Evolutionary conservation across 2,888 invertebrate species (phyloP).

Genomic region (Spilosoma lubricipeda): DNA sequence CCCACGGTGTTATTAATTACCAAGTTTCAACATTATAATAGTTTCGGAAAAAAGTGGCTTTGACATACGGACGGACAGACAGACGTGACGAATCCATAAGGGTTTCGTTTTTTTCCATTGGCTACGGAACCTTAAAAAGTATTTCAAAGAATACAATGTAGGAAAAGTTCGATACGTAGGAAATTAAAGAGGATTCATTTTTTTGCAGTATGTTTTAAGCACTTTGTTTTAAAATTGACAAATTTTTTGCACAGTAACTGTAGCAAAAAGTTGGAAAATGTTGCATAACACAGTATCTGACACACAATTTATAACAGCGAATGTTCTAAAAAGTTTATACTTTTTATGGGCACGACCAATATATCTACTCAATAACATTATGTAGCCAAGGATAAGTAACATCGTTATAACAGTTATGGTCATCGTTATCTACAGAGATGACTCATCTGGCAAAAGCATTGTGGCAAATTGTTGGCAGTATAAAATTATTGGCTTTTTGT

Average conservation of each 20-base stretch:
- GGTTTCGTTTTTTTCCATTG: too few species aligned
- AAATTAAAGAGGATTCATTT: not conserved
- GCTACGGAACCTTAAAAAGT: too few species aligned
- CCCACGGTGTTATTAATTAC: too few species aligned
- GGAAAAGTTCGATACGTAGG: not conserved
- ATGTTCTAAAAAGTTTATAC: slow-evolving; percentile 36
- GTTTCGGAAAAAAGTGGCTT: too few species aligned
- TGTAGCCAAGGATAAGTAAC: slow-evolving; percentile 41
- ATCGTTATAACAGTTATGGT: slow-evolving; percentile 39
- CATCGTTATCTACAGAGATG: slow-evolving; percentile 21
- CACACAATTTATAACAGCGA: slow-evolving; percentile 37
- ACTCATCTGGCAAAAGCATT: not conserved
- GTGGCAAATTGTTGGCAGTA: slow-evolving; percentile 3
- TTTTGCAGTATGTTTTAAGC: not conserved
- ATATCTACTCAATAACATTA: slow-evolving; percentile 38
- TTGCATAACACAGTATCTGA: slow-evolving; percentile 30
- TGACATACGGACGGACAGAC: too few species aligned
- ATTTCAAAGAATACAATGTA: not conserved
- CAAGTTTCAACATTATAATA: too few species aligned
- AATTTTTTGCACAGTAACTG: slow-evolving; percentile 9
- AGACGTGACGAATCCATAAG: too few species aligned
- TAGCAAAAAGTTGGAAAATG: slow-evolving; percentile 5
- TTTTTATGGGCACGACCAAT: slow-evolving; percentile 41
- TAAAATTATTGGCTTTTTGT: not conserved
- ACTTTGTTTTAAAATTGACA: not conserved